Conservation (phyloP, 2,888 invertebrate species). For the Ophion costatus region DNA sequence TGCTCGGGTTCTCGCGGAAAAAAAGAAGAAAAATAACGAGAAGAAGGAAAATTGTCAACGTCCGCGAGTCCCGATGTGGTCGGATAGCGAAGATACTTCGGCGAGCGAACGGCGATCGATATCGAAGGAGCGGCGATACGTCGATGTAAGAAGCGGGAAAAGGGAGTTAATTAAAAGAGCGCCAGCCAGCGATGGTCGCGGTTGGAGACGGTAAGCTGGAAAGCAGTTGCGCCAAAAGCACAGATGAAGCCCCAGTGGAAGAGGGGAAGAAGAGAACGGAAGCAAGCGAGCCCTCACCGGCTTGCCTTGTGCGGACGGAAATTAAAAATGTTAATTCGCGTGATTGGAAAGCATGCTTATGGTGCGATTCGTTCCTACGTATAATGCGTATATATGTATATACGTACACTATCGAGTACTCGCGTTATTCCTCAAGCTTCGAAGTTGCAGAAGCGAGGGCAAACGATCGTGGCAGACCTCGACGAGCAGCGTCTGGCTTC, state of each 20-base stretch:
- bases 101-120: conserved; percentile 46
- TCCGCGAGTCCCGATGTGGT: conserved; percentile 37
- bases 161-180: conserved; percentile 78
- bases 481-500: conserved; percentile 59
- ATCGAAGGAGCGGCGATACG: conserved; percentile 60
- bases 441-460: conserved; percentile 39
- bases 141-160: conserved; percentile 77
- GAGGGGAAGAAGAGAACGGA: conserved; percentile 48
- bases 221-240: conserved; percentile 53
- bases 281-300: conserved; percentile 14
- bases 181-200: conserved; percentile 54
- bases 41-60: conserved; percentile 74
- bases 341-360: conserved; percentile 73
- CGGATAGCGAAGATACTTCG: conserved; percentile 34
- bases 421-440: conserved; percentile 10
- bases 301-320: conserved; percentile 71
- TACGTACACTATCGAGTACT: conserved; percentile 14
- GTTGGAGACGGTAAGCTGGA: conserved; percentile 47
- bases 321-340: conserved; percentile 80
- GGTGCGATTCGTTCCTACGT: conserved; percentile 36
- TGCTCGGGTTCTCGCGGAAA: not conserved
- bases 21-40: not conserved
- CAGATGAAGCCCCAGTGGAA: conserved; percentile 46
- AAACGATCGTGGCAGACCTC: conserved; percentile 49
- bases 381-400: conserved; percentile 6